Conservation (phyloP, 1,140 invertebrate species). For the Caenorhabditis brenneri region DNA sequence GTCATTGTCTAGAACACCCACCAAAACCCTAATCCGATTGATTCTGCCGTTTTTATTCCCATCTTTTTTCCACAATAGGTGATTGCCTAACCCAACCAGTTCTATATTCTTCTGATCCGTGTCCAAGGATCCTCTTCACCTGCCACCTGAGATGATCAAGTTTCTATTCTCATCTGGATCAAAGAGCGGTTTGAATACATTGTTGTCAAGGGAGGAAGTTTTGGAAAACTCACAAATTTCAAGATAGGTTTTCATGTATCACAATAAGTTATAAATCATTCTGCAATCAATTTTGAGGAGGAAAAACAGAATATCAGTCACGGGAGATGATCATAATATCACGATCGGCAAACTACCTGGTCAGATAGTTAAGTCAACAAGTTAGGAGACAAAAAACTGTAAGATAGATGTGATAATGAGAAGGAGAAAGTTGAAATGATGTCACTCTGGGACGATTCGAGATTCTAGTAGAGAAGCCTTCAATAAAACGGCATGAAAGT, state of each 20-base stretch:
- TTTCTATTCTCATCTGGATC: neutral
- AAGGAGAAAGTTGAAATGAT: neutral
- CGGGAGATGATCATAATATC: constrained; percentile 18
- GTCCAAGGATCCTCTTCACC: neutral
- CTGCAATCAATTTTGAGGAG: too few relatives aligned
- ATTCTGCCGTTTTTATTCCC: neutral
- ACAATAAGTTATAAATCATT: neutral
- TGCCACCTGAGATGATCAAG: neutral
- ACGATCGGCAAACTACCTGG: constrained; percentile 6
- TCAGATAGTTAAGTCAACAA: constrained; percentile 32
- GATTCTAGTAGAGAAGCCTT: neutral
- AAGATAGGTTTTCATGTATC: neutral
- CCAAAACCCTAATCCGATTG: neutral
- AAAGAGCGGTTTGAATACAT: neutral
- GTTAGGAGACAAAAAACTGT: neutral
- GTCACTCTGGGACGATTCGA: neutral
- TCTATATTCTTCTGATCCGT: constrained; percentile 17
- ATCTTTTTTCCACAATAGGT: neutral
- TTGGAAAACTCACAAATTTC: too few relatives aligned
- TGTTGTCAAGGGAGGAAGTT: neutral
- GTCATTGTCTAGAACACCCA: neutral
- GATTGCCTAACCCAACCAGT: constrained; percentile 19
- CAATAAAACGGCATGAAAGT: too few relatives aligned
- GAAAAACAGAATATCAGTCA: neutral
- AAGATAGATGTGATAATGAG: neutral